Conservation (phyloP, 1,140 invertebrate species). For the Calycopis cecrops region DNA sequence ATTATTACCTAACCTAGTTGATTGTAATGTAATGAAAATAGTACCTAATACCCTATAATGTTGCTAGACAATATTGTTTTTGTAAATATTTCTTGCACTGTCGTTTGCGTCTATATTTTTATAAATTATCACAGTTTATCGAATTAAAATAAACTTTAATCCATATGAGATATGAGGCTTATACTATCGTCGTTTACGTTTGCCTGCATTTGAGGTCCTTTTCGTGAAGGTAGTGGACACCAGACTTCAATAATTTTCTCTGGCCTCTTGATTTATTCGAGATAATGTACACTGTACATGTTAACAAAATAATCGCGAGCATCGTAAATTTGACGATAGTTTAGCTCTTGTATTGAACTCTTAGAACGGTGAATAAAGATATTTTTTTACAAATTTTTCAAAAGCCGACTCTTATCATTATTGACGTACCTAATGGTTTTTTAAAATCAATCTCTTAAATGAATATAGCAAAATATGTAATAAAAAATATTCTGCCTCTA, state of each 20-base stretch:
- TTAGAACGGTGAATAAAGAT: slow-evolving; percentile 50
- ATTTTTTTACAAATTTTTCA: slow-evolving; percentile 58
- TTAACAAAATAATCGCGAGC: too few species aligned
- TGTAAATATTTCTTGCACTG: slow-evolving; percentile 55
- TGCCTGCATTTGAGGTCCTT: slow-evolving; percentile 19
- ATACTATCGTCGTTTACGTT: slow-evolving; percentile 17
- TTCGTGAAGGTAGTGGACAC: slow-evolving; percentile 1
- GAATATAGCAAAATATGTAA: slow-evolving; percentile 11
- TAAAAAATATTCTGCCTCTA: slow-evolving; percentile 5
- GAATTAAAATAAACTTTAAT: slow-evolving; percentile 17
- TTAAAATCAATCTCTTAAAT: slow-evolving; percentile 18
- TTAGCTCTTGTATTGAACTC: slow-evolving; percentile 4
- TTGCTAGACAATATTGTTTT: slow-evolving; percentile 65
- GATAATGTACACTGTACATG: too few species aligned
- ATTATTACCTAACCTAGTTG: slow-evolving; percentile 64
- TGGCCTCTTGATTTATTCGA: too few species aligned
- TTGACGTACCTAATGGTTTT: slow-evolving; percentile 7
- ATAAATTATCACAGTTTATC: slow-evolving; percentile 22
- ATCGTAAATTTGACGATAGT: background rate
- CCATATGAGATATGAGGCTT: slow-evolving; percentile 11
- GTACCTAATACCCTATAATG: slow-evolving; percentile 55
- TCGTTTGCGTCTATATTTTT: slow-evolving; percentile 35
- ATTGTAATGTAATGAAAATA: slow-evolving; percentile 54
- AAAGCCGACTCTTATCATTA: slow-evolving; percentile 34
- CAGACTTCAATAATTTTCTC: too few species aligned